phyloP scores from a whole-genome alignment of 2,797 vertebrate genomes.

The Onychomys arenicola region DNA sequence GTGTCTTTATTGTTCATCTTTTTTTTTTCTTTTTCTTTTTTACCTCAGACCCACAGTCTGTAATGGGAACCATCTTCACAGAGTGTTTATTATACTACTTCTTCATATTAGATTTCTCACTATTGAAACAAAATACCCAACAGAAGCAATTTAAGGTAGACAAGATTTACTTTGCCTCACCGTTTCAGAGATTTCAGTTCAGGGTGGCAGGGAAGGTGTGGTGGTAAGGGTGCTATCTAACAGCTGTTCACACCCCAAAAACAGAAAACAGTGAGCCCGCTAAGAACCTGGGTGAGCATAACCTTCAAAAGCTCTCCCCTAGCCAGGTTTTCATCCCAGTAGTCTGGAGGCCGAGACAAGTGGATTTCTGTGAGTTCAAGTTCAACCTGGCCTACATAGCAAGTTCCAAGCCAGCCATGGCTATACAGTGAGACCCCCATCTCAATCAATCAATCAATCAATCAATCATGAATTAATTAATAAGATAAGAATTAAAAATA shows the following conservation, averaged over 20 bases:
- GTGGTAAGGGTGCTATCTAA: background rate
- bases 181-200: background rate
- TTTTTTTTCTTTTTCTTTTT: background rate
- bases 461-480: background rate
- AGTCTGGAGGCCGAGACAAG: background rate
- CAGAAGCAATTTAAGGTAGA: background rate
- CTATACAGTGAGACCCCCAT: background rate
- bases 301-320: background rate
- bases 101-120: background rate
- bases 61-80: background rate
- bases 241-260: background rate
- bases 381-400: background rate
- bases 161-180: background rate
- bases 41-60: background rate
- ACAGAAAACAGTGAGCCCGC: background rate
- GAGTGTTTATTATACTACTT: background rate
- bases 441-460: background rate
- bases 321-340: background rate
- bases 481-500: background rate
- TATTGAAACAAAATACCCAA: background rate
- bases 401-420: background rate
- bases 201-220: no score
- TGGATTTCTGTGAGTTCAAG: background rate
- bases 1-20: background rate
- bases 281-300: rapidly evolving